phyloP scores from a whole-genome alignment of 2,888 invertebrate species.

The Drosophila mettleri region DNA sequence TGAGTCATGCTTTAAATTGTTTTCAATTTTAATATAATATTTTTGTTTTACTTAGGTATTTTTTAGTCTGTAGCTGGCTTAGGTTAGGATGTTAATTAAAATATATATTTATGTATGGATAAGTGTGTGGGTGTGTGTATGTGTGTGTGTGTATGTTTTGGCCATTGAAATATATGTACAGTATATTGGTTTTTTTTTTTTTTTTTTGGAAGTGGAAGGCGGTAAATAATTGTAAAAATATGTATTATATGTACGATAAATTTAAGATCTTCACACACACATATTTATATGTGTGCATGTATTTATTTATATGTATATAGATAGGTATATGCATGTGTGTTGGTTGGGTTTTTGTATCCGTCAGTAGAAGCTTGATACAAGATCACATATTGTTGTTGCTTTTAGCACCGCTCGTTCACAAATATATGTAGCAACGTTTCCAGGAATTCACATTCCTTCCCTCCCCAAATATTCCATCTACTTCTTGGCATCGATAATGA shows the following conservation, averaged over 20 bases:
- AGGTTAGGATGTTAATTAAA: slow-evolving; percentile 50
- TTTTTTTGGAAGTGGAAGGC: too few relatives aligned
- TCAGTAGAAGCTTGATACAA: slow-evolving; percentile 56
- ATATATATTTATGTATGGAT: slow-evolving; percentile 31
- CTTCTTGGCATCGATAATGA: slow-evolving; percentile 93
- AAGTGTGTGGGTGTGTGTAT: slow-evolving; percentile 19
- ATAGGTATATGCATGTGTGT: slow-evolving; percentile 8
- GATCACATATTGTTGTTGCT: slow-evolving; percentile 71
- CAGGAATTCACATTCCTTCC: not conserved
- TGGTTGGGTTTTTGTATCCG: slow-evolving; percentile 54
- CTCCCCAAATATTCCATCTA: slow-evolving; percentile 42
- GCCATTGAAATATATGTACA: slow-evolving; percentile 65
- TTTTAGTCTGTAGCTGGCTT: slow-evolving; percentile 50
- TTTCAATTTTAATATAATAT: slow-evolving; percentile 51
- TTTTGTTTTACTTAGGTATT: slow-evolving; percentile 19
- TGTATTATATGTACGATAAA: slow-evolving; percentile 26
- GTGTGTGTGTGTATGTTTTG: slow-evolving; percentile 39
- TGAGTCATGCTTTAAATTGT: slow-evolving; percentile 8
- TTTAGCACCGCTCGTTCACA: slow-evolving; percentile 52
- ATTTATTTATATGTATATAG: slow-evolving; percentile 28
- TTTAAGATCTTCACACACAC: slow-evolving; percentile 29
- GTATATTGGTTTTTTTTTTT: slow-evolving; percentile 27
- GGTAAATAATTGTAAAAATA: slow-evolving; percentile 39
- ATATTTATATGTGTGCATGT: slow-evolving; percentile 21
- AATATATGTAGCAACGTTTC: slow-evolving; percentile 3